Percentiles rank a stretch among this genome's conserved stretches.
These are phyloP conservation scores for Periophthalmus modestus DNA, from an alignment of 2,113 vertebrate species.

Conservation along the genomic window DNA sequence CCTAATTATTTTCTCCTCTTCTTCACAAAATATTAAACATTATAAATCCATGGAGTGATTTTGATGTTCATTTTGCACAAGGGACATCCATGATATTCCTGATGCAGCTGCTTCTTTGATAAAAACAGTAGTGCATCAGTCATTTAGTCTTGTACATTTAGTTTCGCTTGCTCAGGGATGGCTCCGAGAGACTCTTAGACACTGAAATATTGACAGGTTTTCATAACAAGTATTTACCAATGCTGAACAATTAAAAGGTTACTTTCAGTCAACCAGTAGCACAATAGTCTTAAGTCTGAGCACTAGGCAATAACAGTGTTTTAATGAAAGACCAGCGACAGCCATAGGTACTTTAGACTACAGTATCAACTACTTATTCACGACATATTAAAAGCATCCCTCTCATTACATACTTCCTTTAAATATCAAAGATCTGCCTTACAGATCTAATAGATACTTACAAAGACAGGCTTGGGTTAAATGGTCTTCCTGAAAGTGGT, in stretches of 20 bases:
- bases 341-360: constrained; percentile 3
- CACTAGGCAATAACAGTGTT: constrained; percentile 9
- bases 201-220: neutral
- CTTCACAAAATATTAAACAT: no score
- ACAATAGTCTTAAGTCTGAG: neutral
- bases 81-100: no score
- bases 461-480: constrained; percentile 1
- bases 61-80: no score
- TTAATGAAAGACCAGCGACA: constrained; percentile 62
- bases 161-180: neutral
- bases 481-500: constrained; percentile 8
- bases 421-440: constrained; percentile 45
- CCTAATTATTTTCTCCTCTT: neutral
- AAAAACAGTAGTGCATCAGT: no score
- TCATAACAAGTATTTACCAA: neutral
- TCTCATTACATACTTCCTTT: constrained; percentile 20
- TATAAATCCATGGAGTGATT: no score
- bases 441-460: constrained; percentile 28
- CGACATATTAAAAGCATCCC: constrained; percentile 44
- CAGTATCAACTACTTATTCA: constrained; percentile 35
- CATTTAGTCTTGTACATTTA: neutral
- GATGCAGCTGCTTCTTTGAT: no score
- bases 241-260: neutral
- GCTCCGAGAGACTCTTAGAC: no score
- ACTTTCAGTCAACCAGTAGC: neutral